Percentiles rank a stretch among this genome's conserved stretches.
These are phyloP conservation scores for Chydorus sphaericus DNA, from an alignment of 2,888 invertebrate species.

Conservation along the genomic window DNA sequence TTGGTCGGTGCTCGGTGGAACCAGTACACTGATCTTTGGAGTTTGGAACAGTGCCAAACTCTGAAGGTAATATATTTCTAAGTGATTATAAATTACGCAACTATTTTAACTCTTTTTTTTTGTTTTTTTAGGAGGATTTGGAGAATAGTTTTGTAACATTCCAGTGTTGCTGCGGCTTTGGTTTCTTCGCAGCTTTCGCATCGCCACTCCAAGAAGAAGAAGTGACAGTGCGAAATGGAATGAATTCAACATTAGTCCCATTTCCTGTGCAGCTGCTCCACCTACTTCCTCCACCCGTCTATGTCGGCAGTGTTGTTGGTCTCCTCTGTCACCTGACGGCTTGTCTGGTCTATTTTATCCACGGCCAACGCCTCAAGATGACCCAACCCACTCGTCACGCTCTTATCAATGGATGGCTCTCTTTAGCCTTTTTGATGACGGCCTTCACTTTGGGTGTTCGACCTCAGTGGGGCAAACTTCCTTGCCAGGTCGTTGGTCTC, in stretches of 20 bases:
- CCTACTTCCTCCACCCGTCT: constrained; percentile 65
- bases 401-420: constrained; percentile 70
- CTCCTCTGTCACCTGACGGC: constrained; percentile 57
- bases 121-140: neutral
- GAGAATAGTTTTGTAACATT: too few species aligned
- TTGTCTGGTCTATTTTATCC: constrained; percentile 59
- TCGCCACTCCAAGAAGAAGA: neutral
- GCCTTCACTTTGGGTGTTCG: neutral
- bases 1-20: constrained; percentile 5
- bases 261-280: constrained; percentile 46
- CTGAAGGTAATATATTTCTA: too few species aligned
- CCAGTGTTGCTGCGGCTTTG: constrained; percentile 5
- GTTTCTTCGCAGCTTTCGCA: constrained; percentile 1
- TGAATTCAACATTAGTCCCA: constrained; percentile 38
- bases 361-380: constrained; percentile 62
- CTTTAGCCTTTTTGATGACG: constrained; percentile 49
- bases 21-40: neutral
- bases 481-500: constrained; percentile 65
- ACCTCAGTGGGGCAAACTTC: constrained; percentile 11
- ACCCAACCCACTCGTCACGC: constrained; percentile 74
- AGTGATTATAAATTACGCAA: too few species aligned
- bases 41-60: neutral
- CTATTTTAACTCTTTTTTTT: too few species aligned
- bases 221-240: neutral
- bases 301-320: constrained; percentile 62